A percentile compares a stretch with the other conserved stretches of the same genome.
Evolutionary conservation across 2,113 vertebrate genomes (phyloP).

Genomic region (Aegypius monachus): DNA sequence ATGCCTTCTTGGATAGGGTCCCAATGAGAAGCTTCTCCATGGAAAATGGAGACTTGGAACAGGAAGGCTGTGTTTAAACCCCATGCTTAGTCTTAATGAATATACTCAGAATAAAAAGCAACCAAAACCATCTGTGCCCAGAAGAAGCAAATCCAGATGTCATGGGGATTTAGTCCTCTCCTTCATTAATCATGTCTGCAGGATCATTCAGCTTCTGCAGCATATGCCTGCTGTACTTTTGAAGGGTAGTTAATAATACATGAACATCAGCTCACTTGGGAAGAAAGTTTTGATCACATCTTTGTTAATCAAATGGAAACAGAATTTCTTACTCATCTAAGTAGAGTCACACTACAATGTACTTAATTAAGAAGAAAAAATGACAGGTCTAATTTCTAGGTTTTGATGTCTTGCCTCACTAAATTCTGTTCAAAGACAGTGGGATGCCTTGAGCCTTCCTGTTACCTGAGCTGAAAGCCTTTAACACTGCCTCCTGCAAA

Average conservation of each 20-base stretch:
- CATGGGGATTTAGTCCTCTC: neutral
- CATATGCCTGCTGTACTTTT: neutral
- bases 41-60: constrained; percentile 41
- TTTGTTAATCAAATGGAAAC: neutral
- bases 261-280: neutral
- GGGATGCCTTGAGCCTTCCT: neutral
- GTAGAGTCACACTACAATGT: neutral
- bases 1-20: neutral
- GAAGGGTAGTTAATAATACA: neutral
- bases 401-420: neutral
- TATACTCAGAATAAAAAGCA: neutral
- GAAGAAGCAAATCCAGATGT: constrained; percentile 59
- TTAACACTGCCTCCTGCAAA: neutral
- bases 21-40: neutral
- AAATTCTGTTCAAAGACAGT: neutral
- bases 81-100: neutral
- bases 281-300: neutral
- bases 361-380: neutral
- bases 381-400: neutral
- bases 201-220: neutral
- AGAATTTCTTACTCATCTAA: neutral
- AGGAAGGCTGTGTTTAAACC: constrained; percentile 44
- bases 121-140: constrained; percentile 45
- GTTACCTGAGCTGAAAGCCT: neutral
- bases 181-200: constrained; percentile 24